Evolutionary conservation across 2,113 vertebrate species (phyloP).

Genomic region (Axis porcinus): DNA sequence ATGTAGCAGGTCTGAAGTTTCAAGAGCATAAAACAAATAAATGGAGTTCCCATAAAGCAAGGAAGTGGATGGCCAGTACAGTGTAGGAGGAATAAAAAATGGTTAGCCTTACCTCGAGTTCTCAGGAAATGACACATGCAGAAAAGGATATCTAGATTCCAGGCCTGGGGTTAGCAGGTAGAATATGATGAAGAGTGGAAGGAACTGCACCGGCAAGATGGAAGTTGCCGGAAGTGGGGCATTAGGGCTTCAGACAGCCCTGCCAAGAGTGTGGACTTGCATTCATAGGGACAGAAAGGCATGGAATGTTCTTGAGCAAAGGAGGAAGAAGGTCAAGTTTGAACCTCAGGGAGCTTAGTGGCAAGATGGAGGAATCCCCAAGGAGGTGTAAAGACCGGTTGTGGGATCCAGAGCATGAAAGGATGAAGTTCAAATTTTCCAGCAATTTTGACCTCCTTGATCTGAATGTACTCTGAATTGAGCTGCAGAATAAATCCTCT

Average conservation of each 20-base stretch:
- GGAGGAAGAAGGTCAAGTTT: not conserved
- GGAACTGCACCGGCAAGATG: not conserved
- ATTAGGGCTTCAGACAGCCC: not conserved
- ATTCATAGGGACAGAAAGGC: not conserved
- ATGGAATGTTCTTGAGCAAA: not conserved
- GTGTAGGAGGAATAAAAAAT: not conserved
- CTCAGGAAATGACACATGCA: not conserved
- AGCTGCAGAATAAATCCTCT: not conserved
- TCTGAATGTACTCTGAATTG: not conserved
- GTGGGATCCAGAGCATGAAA: not conserved
- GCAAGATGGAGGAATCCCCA: not conserved
- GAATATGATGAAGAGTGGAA: not conserved
- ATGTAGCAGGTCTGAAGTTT: not conserved
- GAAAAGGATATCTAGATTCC: not conserved
- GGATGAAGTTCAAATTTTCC: not conserved
- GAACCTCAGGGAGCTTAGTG: not conserved
- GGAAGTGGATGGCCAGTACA: not conserved
- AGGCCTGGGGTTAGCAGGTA: too few relatives aligned
- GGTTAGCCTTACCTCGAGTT: not conserved
- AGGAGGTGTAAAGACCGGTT: not conserved
- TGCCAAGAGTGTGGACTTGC: not conserved
- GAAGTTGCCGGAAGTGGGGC: not conserved
- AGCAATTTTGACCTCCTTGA: not conserved
- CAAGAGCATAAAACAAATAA: not conserved
- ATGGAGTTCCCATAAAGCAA: not conserved